Conservation (phyloP, 2,113 vertebrate species). For the Podarcis muralis region DNA sequence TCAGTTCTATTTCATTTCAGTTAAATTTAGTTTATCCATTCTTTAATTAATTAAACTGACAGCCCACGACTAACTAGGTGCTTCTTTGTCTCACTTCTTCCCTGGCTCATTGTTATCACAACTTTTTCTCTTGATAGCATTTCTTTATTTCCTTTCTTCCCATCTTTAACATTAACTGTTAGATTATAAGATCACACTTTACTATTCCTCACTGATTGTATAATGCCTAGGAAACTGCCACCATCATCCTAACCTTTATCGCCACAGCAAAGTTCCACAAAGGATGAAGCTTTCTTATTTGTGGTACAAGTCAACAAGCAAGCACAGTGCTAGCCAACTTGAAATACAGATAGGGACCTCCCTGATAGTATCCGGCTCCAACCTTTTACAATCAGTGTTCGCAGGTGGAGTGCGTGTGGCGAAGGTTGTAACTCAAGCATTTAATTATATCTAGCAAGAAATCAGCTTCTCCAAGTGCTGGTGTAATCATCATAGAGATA, state of each 20-base stretch:
- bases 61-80: not conserved
- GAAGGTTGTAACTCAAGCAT: not conserved
- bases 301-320: not conserved
- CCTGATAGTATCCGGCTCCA: not conserved
- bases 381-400: constrained; percentile 4
- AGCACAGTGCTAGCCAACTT: not conserved
- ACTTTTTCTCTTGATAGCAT: not conserved
- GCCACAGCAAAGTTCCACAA: not conserved
- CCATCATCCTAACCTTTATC: not conserved
- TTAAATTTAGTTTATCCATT: not conserved
- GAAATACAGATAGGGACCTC: not conserved
- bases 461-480: not conserved
- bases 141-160: not conserved
- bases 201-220: not conserved
- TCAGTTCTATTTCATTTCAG: not conserved
- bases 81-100: not conserved
- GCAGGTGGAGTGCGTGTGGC: not conserved
- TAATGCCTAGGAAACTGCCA: not conserved
- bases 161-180: not conserved
- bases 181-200: not conserved
- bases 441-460: constrained; percentile 14
- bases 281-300: not conserved
- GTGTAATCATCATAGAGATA: not conserved
- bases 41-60: not conserved
- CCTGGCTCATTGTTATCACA: not conserved